Evolutionary conservation across 2,797 vertebrate species (phyloP).

Genomic region (Myotis findleyi): DNA sequence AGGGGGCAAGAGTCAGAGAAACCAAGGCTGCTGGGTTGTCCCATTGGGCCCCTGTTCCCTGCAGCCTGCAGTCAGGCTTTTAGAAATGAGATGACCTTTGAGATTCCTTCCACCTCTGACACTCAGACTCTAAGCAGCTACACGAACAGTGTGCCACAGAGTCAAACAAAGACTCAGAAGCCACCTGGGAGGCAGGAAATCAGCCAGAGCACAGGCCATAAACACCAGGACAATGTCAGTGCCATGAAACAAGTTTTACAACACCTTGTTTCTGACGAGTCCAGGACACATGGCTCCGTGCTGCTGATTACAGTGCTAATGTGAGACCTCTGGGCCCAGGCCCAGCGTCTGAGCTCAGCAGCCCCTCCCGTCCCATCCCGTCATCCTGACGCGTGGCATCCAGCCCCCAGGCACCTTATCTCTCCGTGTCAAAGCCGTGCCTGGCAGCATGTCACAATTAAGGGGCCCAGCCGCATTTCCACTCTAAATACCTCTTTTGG

Average conservation of each 20-base stretch:
- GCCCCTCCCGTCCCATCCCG: rapidly evolving
- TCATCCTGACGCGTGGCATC: neutral
- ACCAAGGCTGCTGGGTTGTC: rapidly evolving
- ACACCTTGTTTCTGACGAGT: neutral
- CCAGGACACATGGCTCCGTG: neutral
- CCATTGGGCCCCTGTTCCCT: neutral
- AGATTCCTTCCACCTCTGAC: neutral
- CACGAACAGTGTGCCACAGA: neutral
- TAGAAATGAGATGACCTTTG: neutral
- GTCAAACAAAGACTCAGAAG: neutral
- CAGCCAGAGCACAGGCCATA: neutral
- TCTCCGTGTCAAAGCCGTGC: neutral
- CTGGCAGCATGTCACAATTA: slow-evolving; percentile 54
- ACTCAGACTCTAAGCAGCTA: neutral
- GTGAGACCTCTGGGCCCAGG: neutral
- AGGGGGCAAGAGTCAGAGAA: neutral
- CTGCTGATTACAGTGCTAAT: neutral
- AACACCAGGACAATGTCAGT: neutral
- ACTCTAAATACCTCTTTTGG: neutral
- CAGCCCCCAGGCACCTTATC: neutral
- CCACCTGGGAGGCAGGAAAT: neutral
- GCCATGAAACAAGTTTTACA: slow-evolving; percentile 19
- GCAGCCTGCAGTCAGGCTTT: neutral
- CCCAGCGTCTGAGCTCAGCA: neutral
- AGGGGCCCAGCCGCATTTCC: slow-evolving; percentile 35